Conservation (phyloP, 2,113 vertebrate species). For the Caranx melampygus region DNA sequence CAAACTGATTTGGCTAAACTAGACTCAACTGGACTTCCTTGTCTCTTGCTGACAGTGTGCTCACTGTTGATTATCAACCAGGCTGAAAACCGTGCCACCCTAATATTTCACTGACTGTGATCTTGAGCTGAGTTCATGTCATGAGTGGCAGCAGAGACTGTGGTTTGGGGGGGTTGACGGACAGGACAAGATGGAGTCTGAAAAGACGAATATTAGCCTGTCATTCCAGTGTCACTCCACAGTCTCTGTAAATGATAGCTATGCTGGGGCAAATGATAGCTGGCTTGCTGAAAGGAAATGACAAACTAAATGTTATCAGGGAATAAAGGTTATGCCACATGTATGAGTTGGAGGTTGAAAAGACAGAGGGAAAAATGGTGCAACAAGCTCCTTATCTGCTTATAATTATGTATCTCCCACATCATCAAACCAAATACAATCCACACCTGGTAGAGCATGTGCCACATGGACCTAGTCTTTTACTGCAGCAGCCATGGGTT, state of each 20-base stretch:
- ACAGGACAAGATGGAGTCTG: slow-evolving; percentile 44
- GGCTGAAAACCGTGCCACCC: slow-evolving; percentile 8
- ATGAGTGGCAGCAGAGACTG: slow-evolving; percentile 16
- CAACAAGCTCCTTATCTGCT: neutral
- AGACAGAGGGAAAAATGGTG: neutral
- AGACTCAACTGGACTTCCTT: neutral
- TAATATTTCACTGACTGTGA: slow-evolving; percentile 28
- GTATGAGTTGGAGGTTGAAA: slow-evolving; percentile 1
- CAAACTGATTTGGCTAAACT: neutral
- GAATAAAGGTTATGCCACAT: slow-evolving; percentile 39
- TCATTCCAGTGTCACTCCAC: slow-evolving; percentile 48
- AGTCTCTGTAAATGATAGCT: slow-evolving; percentile 52
- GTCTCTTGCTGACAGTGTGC: slow-evolving; percentile 7
- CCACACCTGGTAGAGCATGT: too few species aligned
- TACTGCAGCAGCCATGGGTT: too few species aligned
- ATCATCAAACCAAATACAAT: neutral
- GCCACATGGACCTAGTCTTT: too few species aligned
- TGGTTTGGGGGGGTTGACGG: slow-evolving; percentile 39
- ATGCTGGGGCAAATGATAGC: slow-evolving; percentile 37
- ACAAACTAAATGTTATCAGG: slow-evolving; percentile 39
- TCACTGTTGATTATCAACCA: slow-evolving; percentile 12
- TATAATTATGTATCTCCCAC: neutral
- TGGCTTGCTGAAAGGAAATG: slow-evolving; percentile 47
- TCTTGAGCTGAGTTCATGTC: slow-evolving; percentile 19
- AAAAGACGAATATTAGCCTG: slow-evolving; percentile 56